Conservation (phyloP, 2,113 vertebrate species). For the Sebastes fasciatus region DNA sequence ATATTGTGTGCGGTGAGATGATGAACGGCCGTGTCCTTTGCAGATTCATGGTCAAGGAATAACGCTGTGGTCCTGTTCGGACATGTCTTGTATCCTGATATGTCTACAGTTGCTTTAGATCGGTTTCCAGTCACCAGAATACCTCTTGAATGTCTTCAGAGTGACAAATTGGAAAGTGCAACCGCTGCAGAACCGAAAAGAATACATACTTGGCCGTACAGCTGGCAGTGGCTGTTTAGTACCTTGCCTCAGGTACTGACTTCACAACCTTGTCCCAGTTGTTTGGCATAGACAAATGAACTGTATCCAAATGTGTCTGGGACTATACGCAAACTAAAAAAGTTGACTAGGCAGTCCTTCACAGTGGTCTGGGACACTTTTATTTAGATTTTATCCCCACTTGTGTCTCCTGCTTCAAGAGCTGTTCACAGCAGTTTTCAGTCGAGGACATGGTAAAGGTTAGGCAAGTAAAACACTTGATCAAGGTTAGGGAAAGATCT, state of each 20-base stretch:
- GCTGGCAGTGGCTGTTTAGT: conserved; percentile 42
- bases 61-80: neutral
- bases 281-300: conserved; percentile 68
- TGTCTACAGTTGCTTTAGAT: conserved; percentile 1
- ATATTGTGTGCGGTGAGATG: conserved; percentile 1
- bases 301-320: conserved; percentile 37
- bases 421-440: conserved; percentile 2
- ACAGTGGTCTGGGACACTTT: conserved; percentile 40
- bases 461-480: neutral
- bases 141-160: neutral
- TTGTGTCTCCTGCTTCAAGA: conserved; percentile 8
- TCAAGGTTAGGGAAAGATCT: neutral
- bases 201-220: neutral
- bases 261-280: conserved; percentile 72
- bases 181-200: conserved; percentile 11
- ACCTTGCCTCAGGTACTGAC: conserved; percentile 57
- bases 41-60: conserved; percentile 6
- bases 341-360: conserved; percentile 52
- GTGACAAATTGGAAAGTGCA: conserved; percentile 21
- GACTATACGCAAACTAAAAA: conserved; percentile 24
- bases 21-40: conserved; percentile 17
- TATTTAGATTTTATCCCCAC: conserved; percentile 47
- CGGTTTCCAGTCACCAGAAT: conserved; percentile 7
- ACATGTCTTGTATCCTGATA: conserved; percentile 14
- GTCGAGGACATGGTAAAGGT: neutral